phyloP scores from a whole-genome alignment of 2,113 vertebrate genomes.

The Amphilophus citrinellus region DNA sequence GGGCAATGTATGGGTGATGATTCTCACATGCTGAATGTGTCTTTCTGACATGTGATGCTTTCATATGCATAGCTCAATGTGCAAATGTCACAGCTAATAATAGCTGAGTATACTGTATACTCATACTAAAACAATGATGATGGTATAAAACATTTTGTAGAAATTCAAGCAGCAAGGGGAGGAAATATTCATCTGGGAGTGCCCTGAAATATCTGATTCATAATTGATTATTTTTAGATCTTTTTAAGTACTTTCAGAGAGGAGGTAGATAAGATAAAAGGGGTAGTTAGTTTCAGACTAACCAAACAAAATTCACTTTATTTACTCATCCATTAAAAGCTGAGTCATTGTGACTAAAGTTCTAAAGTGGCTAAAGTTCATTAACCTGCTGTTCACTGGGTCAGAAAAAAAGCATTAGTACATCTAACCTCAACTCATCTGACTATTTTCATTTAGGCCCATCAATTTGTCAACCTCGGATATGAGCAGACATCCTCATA shows the following conservation, averaged over 20 bases:
- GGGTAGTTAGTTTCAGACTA: background rate
- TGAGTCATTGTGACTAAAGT: constrained; percentile 24
- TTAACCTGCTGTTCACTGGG: constrained; percentile 19
- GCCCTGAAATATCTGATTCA: background rate
- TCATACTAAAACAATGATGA: background rate
- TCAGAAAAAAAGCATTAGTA: background rate
- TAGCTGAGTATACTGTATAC: background rate
- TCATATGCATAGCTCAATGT: background rate
- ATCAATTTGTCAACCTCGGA: background rate
- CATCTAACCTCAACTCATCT: background rate
- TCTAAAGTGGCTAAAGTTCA: constrained; percentile 26
- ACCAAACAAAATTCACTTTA: constrained; percentile 3
- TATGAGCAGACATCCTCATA: background rate
- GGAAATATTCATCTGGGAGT: background rate
- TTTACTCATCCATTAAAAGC: constrained; percentile 29
- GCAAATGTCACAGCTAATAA: background rate
- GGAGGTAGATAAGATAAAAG: background rate
- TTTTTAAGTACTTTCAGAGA: background rate
- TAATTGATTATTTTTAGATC: background rate
- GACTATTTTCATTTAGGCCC: background rate
- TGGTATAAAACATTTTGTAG: background rate
- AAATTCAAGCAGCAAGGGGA: background rate
- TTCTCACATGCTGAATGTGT: constrained; percentile 15
- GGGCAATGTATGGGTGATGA: constrained; percentile 23
- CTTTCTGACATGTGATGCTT: background rate